These are phyloP conservation scores for Virgularia gustaviana DNA, from an alignment of 92 coral and sea anemone genomes.

Conservation along the genomic window DNA sequence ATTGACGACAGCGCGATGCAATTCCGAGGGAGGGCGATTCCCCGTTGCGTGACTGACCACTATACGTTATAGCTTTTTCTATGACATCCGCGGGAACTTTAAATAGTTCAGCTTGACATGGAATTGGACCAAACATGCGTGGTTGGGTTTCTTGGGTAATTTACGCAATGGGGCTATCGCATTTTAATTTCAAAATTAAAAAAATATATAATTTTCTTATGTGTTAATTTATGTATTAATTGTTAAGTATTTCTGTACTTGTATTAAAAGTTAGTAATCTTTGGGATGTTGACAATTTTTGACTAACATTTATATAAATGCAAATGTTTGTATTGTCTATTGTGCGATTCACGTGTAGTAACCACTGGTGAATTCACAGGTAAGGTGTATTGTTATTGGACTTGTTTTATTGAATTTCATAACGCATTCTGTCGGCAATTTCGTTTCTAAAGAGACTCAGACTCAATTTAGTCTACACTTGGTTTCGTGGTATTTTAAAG, in stretches of 20 bases:
- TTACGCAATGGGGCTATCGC: not conserved
- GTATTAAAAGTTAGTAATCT: not conserved
- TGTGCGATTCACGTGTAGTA: slow-evolving; percentile 34
- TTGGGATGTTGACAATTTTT: not conserved
- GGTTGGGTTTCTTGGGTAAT: too few species aligned
- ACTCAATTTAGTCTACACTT: too few species aligned
- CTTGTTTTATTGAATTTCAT: too few species aligned
- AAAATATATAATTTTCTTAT: not conserved
- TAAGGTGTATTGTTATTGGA: too few species aligned
- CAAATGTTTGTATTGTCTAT: slow-evolving; percentile 30
- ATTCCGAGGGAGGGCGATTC: too few species aligned
- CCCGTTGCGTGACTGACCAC: slow-evolving; percentile 10
- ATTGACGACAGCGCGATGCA: too few species aligned
- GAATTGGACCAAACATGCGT: too few species aligned
- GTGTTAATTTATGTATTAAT: not conserved
- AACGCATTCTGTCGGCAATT: too few species aligned
- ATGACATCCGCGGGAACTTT: slow-evolving; percentile 31
- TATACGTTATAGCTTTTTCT: not conserved
- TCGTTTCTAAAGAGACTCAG: too few species aligned
- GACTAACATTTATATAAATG: slow-evolving; percentile 7
- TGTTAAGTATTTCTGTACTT: not conserved
- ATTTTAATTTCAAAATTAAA: not conserved
- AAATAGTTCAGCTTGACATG: not conserved
- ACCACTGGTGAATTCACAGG: slow-evolving; percentile 6
- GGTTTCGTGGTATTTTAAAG: too few species aligned